Evolutionary conservation across 1,140 invertebrate species (phyloP).

Genomic region (Drosophila nasuta): DNA sequence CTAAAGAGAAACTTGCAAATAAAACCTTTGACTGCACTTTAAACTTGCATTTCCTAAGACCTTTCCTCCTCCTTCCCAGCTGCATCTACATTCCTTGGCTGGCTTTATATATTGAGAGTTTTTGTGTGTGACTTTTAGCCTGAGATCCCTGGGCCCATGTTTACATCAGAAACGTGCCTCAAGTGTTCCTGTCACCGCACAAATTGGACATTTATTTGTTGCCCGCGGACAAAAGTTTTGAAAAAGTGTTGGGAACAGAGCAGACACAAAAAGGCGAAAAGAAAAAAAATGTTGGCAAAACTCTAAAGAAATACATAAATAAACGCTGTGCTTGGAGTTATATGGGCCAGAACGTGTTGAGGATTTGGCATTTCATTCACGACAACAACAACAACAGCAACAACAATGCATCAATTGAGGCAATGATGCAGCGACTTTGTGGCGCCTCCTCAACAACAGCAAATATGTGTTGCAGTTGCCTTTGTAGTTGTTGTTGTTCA

Average conservation of each 20-base stretch:
- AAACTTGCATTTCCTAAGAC: constrained; percentile 53
- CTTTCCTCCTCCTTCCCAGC: not conserved
- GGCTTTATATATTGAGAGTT: constrained; percentile 1
- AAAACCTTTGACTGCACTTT: constrained; percentile 61
- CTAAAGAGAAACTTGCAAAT: constrained; percentile 17
- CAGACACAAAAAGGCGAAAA: constrained; percentile 37
- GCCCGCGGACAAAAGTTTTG: constrained; percentile 42
- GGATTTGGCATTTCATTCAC: constrained; percentile 68
- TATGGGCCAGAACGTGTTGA: constrained; percentile 76
- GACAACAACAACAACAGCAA: too few species aligned
- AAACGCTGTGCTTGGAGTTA: constrained; percentile 50
- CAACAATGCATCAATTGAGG: constrained; percentile 29
- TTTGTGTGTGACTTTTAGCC: constrained; percentile 68
- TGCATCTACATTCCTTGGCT: not conserved
- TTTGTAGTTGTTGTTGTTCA: constrained; percentile 21
- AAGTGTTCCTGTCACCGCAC: constrained; percentile 80
- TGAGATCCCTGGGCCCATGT: constrained; percentile 73
- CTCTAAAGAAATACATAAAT: constrained; percentile 16
- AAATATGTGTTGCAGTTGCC: constrained; percentile 25
- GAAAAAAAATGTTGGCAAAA: constrained; percentile 1
- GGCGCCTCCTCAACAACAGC: constrained; percentile 62
- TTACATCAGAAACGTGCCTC: constrained; percentile 82
- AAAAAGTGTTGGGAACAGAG: constrained; percentile 50
- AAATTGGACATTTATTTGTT: constrained; percentile 82
- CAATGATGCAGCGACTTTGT: constrained; percentile 72